phyloP scores from a whole-genome alignment of 2,113 vertebrate genomes.

The Hippolais icterina region DNA sequence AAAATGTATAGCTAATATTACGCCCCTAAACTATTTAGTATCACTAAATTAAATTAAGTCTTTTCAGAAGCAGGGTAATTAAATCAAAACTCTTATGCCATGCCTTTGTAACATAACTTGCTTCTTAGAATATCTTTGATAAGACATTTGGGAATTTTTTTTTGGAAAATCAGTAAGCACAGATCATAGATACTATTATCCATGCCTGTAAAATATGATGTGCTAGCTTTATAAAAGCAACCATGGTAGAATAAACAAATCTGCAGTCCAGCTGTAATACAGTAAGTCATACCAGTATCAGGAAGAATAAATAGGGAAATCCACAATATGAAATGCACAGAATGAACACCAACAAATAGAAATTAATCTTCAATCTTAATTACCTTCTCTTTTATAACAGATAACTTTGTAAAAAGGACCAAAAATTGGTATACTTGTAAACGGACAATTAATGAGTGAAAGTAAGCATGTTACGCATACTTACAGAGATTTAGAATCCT shows the following conservation, averaged over 20 bases:
- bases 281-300: neutral
- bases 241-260: neutral
- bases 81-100: neutral
- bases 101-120: neutral
- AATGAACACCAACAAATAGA: neutral
- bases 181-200: neutral
- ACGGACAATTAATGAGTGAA: neutral
- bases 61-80: slow-evolving; percentile 1
- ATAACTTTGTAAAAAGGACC: neutral
- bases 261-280: neutral
- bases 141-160: neutral
- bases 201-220: neutral
- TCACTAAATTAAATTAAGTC: neutral
- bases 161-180: neutral
- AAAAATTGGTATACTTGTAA: neutral
- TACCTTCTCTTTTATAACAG: neutral
- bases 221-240: neutral
- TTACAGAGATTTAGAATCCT: neutral
- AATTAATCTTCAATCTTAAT: neutral
- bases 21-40: neutral
- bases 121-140: neutral
- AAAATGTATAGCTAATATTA: neutral
- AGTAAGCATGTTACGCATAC: neutral
- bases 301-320: neutral
- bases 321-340: accelerated